These are phyloP conservation scores for Trogon surrucura DNA, from an alignment of 2,113 vertebrate genomes.

Conservation along the genomic window DNA sequence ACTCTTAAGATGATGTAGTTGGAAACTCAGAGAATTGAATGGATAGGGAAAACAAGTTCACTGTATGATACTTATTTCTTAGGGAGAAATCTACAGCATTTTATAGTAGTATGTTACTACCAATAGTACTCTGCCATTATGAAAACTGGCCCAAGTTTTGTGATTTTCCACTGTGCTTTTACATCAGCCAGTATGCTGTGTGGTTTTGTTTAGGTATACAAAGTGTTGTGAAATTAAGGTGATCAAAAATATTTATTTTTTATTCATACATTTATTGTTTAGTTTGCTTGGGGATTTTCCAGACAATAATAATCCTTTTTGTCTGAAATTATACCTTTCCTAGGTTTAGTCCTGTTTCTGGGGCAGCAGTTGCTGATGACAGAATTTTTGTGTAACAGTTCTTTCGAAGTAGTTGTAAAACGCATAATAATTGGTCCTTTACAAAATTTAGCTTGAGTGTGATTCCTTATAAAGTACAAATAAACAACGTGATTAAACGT, in stretches of 20 bases:
- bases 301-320: neutral
- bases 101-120: neutral
- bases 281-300: fast-evolving
- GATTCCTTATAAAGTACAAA: neutral
- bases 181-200: neutral
- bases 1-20: neutral
- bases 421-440: neutral
- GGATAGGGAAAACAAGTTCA: neutral
- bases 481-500: neutral
- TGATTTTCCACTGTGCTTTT: neutral
- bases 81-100: neutral
- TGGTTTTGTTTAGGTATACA: neutral
- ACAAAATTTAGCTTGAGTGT: neutral
- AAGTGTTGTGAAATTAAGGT: neutral
- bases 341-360: neutral
- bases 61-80: neutral
- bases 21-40: neutral
- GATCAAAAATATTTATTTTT: neutral
- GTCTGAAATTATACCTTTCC: neutral
- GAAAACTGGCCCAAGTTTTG: neutral
- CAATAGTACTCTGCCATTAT: neutral
- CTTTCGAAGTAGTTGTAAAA: neutral
- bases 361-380: neutral
- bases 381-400: neutral
- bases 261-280: neutral